Percentiles rank a stretch among this genome's conserved stretches.
Evolutionary conservation across 2,888 invertebrate genomes (phyloP).

Genomic region (Tortricodes alternella): DNA sequence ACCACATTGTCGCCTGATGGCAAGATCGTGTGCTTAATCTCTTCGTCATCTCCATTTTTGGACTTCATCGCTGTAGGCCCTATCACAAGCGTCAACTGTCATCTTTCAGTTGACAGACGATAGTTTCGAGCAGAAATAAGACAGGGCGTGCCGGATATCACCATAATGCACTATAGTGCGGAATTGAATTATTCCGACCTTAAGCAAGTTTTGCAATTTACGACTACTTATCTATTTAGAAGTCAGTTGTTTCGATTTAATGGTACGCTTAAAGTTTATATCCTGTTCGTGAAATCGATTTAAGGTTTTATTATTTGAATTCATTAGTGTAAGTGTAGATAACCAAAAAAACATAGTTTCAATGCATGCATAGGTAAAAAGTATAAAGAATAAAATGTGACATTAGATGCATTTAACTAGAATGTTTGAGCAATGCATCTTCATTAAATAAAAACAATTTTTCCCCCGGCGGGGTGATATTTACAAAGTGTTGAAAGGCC

Average conservation of each 20-base stretch:
- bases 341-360: no score
- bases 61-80: background rate
- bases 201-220: slow-evolving; percentile 12
- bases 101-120: background rate
- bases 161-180: slow-evolving; percentile 33
- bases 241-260: slow-evolving; percentile 10
- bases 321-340: no score
- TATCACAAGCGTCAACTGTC: slow-evolving; percentile 10
- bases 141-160: slow-evolving; percentile 47
- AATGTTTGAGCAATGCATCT: background rate
- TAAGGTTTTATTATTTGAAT: background rate
- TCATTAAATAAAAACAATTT: background rate
- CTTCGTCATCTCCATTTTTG: background rate
- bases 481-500: no score
- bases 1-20: no score
- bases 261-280: slow-evolving; percentile 2
- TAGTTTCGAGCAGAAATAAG: slow-evolving; percentile 36
- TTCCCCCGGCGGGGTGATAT: background rate
- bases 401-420: background rate
- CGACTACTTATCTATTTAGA: background rate
- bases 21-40: no score
- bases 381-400: no score
- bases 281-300: slow-evolving; percentile 8
- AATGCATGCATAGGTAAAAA: no score
- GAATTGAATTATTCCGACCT: slow-evolving; percentile 13